A percentile compares a stretch with the other conserved stretches of the same genome.
Evolutionary conservation across 2,797 vertebrate species (phyloP).

Genomic region (Paguma larvata): DNA sequence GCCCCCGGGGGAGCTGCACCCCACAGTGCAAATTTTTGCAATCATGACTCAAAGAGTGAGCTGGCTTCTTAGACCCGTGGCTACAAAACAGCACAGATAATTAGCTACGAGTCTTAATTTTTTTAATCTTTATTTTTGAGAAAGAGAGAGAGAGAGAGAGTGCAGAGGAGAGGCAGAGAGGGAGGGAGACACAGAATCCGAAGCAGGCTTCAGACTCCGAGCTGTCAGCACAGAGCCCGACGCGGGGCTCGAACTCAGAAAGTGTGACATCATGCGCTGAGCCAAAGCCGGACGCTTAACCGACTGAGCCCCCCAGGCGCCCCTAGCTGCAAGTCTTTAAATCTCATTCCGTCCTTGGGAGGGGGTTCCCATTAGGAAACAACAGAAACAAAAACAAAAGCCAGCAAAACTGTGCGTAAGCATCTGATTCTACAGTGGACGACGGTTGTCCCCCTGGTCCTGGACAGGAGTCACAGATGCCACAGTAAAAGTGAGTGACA

Average conservation of each 20-base stretch:
- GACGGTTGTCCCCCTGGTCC: not conserved
- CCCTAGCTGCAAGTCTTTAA: slow-evolving; percentile 10
- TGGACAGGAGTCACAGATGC: not conserved
- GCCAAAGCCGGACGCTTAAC: too few relatives aligned
- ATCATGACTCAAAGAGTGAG: slow-evolving; percentile 31
- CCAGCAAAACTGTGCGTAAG: not conserved
- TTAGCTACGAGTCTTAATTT: slow-evolving; percentile 1
- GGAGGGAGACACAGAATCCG: too few relatives aligned
- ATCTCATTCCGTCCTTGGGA: slow-evolving; percentile 23
- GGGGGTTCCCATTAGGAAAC: slow-evolving; percentile 21
- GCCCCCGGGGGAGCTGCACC: slow-evolving; percentile 35
- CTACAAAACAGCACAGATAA: slow-evolving; percentile 43
- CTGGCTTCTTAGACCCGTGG: slow-evolving; percentile 25
- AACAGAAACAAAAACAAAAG: not conserved
- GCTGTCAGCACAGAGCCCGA: too few relatives aligned
- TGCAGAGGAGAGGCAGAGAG: too few relatives aligned
- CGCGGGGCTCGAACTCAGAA: too few relatives aligned
- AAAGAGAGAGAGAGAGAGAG: too few relatives aligned
- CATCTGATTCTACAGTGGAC: not conserved
- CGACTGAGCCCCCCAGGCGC: too few relatives aligned
- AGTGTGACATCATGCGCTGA: too few relatives aligned
- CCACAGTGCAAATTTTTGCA: slow-evolving; percentile 42
- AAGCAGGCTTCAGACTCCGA: too few relatives aligned
- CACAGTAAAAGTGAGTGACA: slow-evolving; percentile 33
- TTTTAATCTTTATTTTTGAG: too few relatives aligned